Evolutionary conservation across 1,140 invertebrate genomes (phyloP).

Genomic region (Drosophila pectinifera): DNA sequence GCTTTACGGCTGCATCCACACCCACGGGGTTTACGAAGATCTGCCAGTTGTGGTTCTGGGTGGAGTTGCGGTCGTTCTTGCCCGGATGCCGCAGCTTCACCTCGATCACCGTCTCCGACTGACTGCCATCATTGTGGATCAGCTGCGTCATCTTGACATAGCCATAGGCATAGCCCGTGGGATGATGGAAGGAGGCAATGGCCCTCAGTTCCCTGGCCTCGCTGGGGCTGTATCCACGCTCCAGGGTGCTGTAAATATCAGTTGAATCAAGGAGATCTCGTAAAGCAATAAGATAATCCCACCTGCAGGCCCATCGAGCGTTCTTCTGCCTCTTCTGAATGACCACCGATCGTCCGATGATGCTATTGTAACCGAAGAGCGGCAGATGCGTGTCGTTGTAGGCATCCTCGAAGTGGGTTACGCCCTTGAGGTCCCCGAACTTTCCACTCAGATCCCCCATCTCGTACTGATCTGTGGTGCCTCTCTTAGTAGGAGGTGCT

Average conservation of each 20-base stretch:
- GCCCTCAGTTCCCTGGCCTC: conserved; percentile 93
- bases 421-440: conserved; percentile 90
- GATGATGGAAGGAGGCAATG: conserved; percentile 97
- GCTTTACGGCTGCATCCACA: conserved; percentile 94
- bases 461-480: conserved; percentile 94
- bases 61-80: conserved; percentile 93
- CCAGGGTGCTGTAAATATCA: conserved; percentile 88
- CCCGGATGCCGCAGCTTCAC: conserved; percentile 94
- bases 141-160: conserved; percentile 95
- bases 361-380: conserved; percentile 92
- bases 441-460: conserved; percentile 96
- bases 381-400: conserved; percentile 94
- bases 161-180: conserved; percentile 93
- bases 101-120: conserved; percentile 95
- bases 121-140: conserved; percentile 93
- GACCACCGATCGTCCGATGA: conserved; percentile 94
- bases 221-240: conserved; percentile 93
- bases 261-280: too few species aligned
- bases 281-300: neutral
- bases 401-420: conserved; percentile 86
- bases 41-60: conserved; percentile 94
- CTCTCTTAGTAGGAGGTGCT: conserved; percentile 87
- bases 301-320: conserved; percentile 91
- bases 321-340: conserved; percentile 90
- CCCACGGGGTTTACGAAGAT: conserved; percentile 97